Percentiles rank a stretch among this genome's conserved stretches.
Evolutionary conservation across 2,888 invertebrate genomes (phyloP).

Genomic region (Drosophila picticornis): DNA sequence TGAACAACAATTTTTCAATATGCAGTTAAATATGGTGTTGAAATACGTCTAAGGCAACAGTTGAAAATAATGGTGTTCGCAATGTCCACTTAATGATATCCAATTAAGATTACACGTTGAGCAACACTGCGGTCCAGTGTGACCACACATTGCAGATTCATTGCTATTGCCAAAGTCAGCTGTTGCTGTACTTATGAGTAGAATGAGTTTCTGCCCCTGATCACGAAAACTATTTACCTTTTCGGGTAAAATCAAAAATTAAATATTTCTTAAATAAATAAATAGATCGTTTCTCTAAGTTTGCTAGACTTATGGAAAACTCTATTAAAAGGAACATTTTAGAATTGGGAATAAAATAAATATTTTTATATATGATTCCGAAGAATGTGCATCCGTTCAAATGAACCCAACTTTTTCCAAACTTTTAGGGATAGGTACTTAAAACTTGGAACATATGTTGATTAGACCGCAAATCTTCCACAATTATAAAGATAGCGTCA

Average conservation of each 20-base stretch:
- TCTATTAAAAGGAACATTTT: too few relatives aligned
- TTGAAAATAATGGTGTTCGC: neutral
- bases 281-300: neutral
- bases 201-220: neutral
- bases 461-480: neutral
- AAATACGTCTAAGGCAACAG: neutral
- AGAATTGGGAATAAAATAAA: too few relatives aligned
- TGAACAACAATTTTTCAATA: neutral
- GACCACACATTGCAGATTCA: neutral
- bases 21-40: neutral
- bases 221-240: neutral
- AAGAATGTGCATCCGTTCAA: too few relatives aligned
- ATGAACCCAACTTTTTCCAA: too few relatives aligned
- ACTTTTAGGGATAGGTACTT: too few relatives aligned
- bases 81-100: neutral
- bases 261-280: neutral
- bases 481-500: too few relatives aligned
- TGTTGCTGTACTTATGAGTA: neutral
- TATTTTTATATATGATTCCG: too few relatives aligned
- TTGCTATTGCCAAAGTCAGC: neutral
- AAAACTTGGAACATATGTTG: too few relatives aligned
- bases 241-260: neutral
- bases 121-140: slow-evolving; percentile 2
- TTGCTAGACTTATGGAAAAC: neutral
- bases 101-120: neutral